Base-by-base conservation (phyloP, 1,140 invertebrate genomes). In the Heliconius congener region DNA sequence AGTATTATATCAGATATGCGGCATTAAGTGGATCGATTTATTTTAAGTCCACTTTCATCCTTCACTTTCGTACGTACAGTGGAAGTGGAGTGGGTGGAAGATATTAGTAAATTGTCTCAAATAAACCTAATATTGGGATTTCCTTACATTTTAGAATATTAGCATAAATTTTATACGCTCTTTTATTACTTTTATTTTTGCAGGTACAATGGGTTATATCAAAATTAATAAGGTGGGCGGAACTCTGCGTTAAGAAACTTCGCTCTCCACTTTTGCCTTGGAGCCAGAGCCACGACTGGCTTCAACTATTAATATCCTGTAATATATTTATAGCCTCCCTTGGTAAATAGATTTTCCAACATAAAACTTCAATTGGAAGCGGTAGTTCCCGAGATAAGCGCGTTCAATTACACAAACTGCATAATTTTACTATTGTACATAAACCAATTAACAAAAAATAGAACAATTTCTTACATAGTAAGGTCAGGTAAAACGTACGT, bases 401-500 rank as follows among this genome's bases (percentile, higher is more conserved):
- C 42, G 42, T 13, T 46, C 42, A 13, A 13, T 37, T 37, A 37
- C 34, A 13, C 6, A 55, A 55, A 55, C 18, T 19, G 13, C 16
- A 18, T 19, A 57, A 66, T 18, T 16, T 66, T 27, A 66, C 11
- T 16, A 9, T 27, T 66, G 27, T 27, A 66, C 16, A 13, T 66
- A 30, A 66, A 66, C 16, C 60, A 66, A 66, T 66, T 66, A 66
- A 27, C 60, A 30, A 66, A 66, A 23, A 66, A 30, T 66, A 66
- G 60, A 66, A 66, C 23, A 66, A 16, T 66, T 66, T 66, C 60
- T 30, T 16, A 23, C 27, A 66, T 57, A 73, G 39, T 81, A 79
- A 86, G 84, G 81, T 84, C 84, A 84, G 70, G 42, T 77, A 77
- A 85, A 82, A 86, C 85, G 79, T 85, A 84, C 85, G 85, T 85